phyloP scores from a whole-genome alignment of 2,113 vertebrate genomes.

The Solea senegalensis region DNA sequence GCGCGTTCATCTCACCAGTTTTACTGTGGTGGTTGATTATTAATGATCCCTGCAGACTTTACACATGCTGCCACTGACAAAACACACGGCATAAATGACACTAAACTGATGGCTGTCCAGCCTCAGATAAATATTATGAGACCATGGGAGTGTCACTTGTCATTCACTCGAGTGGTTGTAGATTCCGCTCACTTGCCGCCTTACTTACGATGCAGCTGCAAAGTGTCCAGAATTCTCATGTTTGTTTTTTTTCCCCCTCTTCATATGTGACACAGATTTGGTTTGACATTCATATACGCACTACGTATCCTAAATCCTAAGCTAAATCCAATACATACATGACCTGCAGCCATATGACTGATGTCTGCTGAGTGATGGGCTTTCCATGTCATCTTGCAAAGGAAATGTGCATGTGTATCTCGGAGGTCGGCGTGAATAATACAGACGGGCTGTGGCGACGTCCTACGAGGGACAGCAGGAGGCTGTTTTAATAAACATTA shows the following conservation, averaged over 20 bases:
- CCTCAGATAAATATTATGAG: constrained; percentile 15
- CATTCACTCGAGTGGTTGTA: neutral
- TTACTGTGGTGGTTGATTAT: constrained; percentile 10
- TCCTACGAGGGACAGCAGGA: neutral
- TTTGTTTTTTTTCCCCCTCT: neutral
- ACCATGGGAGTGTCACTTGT: constrained; percentile 12
- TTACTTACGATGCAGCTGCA: neutral
- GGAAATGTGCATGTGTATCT: constrained; percentile 2
- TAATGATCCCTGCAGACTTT: constrained; percentile 26
- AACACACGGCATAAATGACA: constrained; percentile 3
- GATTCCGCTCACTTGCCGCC: no score
- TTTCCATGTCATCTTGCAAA: neutral
- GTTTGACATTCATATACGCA: constrained; percentile 14
- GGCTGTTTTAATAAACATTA: constrained; percentile 8
- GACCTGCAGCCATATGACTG: no score
- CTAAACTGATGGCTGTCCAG: neutral
- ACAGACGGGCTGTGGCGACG: neutral
- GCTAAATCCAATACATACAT: neutral
- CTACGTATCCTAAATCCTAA: neutral
- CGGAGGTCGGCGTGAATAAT: neutral
- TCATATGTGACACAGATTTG: constrained; percentile 9
- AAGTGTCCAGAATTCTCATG: neutral
- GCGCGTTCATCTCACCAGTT: neutral
- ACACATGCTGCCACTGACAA: neutral
- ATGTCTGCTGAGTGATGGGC: neutral